phyloP scores from a whole-genome alignment of 2,888 invertebrate genomes.

The Leptinotarsa haldemani region DNA sequence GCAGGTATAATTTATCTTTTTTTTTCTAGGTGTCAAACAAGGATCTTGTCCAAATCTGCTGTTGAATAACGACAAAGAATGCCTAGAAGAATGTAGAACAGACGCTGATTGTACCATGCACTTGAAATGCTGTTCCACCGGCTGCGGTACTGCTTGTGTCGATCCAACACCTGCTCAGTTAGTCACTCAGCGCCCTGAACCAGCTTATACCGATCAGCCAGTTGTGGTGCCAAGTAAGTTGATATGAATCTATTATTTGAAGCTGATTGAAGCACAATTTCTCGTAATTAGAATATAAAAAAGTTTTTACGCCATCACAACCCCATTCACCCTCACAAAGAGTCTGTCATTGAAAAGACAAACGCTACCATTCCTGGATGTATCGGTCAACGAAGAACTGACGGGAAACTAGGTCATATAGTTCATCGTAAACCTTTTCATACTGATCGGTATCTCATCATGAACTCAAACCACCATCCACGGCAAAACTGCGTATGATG shows the following conservation, averaged over 20 bases:
- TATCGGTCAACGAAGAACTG: too few species aligned
- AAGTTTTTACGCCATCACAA: too few species aligned
- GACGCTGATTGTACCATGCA: constrained; percentile 85
- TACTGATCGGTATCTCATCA: too few species aligned
- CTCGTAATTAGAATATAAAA: too few species aligned
- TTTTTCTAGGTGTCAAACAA: constrained; percentile 74
- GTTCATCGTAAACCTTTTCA: too few species aligned
- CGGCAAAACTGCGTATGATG: too few species aligned
- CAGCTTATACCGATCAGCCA: constrained; percentile 62
- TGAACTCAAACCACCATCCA: too few species aligned
- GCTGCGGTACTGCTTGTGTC: constrained; percentile 81
- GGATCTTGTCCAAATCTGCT: constrained; percentile 74
- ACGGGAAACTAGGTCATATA: too few species aligned
- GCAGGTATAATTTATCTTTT: not conserved
- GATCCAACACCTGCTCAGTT: constrained; percentile 65
- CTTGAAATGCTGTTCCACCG: constrained; percentile 85
- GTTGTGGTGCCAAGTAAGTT: constrained; percentile 57
- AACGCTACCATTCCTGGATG: too few species aligned
- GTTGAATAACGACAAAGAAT: constrained; percentile 65
- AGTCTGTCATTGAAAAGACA: too few species aligned
- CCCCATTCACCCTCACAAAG: too few species aligned
- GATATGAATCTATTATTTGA: not conserved
- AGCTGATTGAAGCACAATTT: too few species aligned
- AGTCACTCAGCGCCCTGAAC: constrained; percentile 63
- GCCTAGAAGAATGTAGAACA: constrained; percentile 78